Evolutionary conservation across 2,888 invertebrate species (phyloP), one percentile per base, ranked within the genome.

Genomic region (Brassicogethes aeneus): DNA sequence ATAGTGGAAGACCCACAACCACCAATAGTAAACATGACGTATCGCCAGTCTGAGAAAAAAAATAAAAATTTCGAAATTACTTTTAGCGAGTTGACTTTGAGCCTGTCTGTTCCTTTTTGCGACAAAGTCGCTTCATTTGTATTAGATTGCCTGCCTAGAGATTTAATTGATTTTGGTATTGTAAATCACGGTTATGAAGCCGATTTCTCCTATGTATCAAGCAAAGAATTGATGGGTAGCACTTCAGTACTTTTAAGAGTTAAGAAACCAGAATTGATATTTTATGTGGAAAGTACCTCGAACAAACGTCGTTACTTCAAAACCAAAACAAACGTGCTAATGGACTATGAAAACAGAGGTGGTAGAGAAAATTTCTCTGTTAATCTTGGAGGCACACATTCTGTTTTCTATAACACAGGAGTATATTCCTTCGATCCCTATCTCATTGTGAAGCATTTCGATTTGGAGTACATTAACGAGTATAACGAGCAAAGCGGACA

Each of bases 211-310:
- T 49, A 48, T 5, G 53, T 64, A 1, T 36, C 44, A 16, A 36
- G 37, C 14, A 44, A 43, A 38, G 32, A 39, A 3, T 42, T 42
- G 16, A 41, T 46, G 1, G 54, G 55, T 5, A 80, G 80, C 34
- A 65, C 85, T 16, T 79, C 83, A 1, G 68, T 88, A 48, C 83
- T 83, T 1, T 70, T 85, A 15, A 77, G 84, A 54, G 75, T 87
- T 52, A 78, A 85, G 17, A 80, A 83, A 57, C 87, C 88, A 1
- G 87, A 88, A 65, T 71, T 88, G 36, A 77, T 86, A 66, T 73
- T 88, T 52, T 79, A 84, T 59, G 80, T 83, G 0, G 79, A 79
- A 52, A 68, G 75, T n/a, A 73, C 73, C 5, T 75, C 76, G 31
- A 75, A 73, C 15, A 77, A 62, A 37, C 64, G 65, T 51, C 50